Percentiles rank a stretch among this genome's conserved stretches.
phyloP scores from a whole-genome alignment of 2,888 invertebrate genomes.

The Anthrax anthrax region DNA sequence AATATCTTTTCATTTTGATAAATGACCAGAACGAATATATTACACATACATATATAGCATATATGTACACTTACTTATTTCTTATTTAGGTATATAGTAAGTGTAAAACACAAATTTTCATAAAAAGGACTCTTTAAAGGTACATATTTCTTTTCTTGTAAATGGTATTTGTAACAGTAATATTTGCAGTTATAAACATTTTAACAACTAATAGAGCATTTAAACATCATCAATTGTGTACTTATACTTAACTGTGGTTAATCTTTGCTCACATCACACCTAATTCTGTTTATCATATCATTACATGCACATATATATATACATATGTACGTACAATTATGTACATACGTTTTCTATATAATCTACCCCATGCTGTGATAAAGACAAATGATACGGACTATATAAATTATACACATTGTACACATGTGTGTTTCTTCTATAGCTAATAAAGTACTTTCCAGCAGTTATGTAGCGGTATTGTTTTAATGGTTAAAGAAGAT shows the following conservation, averaged over 20 bases:
- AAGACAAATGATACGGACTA: slow-evolving; percentile 6
- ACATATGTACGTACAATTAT: not conserved
- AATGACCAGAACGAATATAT: not conserved
- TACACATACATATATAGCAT: not conserved
- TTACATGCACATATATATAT: not conserved
- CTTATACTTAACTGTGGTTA: too few species aligned
- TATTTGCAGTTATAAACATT: not conserved
- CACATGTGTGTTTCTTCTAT: too few species aligned
- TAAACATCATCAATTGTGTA: not conserved
- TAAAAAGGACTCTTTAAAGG: not conserved
- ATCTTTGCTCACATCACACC: not conserved
- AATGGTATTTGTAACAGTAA: too few species aligned
- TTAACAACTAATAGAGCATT: slow-evolving; percentile 2
- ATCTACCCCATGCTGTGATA: slow-evolving; percentile 3
- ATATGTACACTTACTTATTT: not conserved
- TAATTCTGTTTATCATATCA: too few species aligned
- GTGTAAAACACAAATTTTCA: not conserved
- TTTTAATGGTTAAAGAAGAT: not conserved
- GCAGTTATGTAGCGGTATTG: not conserved
- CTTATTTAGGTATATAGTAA: not conserved
- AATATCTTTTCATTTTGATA: not conserved
- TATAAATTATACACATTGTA: not conserved
- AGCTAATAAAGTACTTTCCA: not conserved
- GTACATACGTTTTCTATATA: slow-evolving; percentile 2
- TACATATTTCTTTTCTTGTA: not conserved